Percentiles rank a stretch among this genome's conserved stretches.
Conservation (phyloP, 2,113 vertebrate genomes). For the Calonectris borealis region DNA sequence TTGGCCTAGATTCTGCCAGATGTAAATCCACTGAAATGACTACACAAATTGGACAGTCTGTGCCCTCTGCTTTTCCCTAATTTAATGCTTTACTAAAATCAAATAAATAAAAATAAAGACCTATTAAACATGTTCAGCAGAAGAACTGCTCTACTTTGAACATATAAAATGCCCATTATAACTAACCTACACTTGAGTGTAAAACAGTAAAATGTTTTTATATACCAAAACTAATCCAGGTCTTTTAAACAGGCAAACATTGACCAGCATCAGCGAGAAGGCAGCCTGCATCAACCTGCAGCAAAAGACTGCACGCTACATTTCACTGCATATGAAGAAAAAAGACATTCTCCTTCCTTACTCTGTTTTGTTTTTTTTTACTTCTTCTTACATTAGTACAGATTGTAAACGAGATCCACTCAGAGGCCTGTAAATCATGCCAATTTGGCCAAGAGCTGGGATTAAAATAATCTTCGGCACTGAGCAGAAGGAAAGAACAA, state of each 20-base stretch:
- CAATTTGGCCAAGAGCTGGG: neutral
- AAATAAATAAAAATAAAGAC: neutral
- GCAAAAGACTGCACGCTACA: neutral
- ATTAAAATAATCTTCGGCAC: neutral
- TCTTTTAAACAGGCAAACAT: neutral
- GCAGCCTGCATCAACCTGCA: neutral
- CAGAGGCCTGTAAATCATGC: neutral
- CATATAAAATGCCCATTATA: neutral
- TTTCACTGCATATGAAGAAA: neutral
- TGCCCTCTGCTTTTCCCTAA: neutral
- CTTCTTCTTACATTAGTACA: neutral
- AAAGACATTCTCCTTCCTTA: neutral
- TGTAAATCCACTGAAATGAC: neutral
- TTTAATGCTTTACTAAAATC: neutral
- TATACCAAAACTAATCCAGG: neutral
- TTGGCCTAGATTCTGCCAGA: constrained; percentile 33
- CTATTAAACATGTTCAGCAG: neutral
- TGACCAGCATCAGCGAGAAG: neutral
- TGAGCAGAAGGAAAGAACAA: neutral
- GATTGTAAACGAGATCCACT: neutral
- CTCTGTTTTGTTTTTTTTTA: neutral
- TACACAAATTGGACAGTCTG: neutral
- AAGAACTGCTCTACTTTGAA: neutral
- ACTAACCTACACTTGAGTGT: neutral
- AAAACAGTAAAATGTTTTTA: neutral